Evolutionary conservation across 2,797 vertebrate species (phyloP).

Genomic region (Hozukius guyotensis): DNA sequence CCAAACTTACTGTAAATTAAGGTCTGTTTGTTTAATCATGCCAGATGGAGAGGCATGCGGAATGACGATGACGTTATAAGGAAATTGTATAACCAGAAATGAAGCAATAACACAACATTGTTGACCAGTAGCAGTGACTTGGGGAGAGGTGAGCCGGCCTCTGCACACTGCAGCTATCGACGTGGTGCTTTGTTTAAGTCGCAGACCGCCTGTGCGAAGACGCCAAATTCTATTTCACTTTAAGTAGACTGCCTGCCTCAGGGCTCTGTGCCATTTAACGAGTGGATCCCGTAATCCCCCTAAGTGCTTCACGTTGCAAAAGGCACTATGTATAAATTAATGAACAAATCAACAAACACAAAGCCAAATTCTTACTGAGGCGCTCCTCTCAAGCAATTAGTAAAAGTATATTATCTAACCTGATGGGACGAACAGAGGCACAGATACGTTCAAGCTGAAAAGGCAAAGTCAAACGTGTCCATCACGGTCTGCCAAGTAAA

Average conservation of each 20-base stretch:
- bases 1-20: not conserved
- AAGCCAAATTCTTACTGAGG: constrained; percentile 42
- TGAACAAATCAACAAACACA: constrained; percentile 69
- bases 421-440: constrained; percentile 17
- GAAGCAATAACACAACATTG: not conserved
- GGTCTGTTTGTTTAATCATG: not conserved
- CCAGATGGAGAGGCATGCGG: not conserved
- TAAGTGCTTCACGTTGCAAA: constrained; percentile 64
- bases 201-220: constrained; percentile 45
- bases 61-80: not conserved
- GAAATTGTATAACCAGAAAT: not conserved
- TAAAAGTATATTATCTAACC: constrained; percentile 50
- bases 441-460: constrained; percentile 12
- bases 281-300: constrained; percentile 61
- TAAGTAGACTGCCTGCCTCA: constrained; percentile 55
- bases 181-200: constrained; percentile 58
- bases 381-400: constrained; percentile 44
- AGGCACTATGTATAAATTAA: constrained; percentile 66
- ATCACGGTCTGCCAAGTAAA: constrained; percentile 19
- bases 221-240: constrained; percentile 66
- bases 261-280: constrained; percentile 67
- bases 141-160: constrained; percentile 11
- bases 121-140: not conserved
- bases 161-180: constrained; percentile 50
- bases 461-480: constrained; percentile 21